Percentiles rank a stretch among this genome's conserved stretches.
Evolutionary conservation across 2,113 vertebrate genomes (phyloP).

Genomic region (Xyrauchen texanus): DNA sequence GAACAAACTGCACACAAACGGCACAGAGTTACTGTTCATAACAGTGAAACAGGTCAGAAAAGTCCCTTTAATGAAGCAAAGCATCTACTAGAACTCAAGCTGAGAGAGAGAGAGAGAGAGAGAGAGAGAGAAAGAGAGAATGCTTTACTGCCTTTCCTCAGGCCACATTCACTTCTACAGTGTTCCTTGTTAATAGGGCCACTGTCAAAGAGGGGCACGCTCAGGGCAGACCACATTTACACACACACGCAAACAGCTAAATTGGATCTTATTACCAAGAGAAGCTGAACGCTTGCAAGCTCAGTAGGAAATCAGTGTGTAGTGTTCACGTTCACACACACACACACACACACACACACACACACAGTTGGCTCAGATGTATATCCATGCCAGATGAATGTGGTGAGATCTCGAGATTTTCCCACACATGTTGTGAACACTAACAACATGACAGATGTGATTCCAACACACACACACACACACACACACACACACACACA

Average conservation of each 20-base stretch:
- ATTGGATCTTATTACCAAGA: slow-evolving; percentile 41
- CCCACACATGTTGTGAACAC: slow-evolving; percentile 27
- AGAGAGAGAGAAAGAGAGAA: not conserved
- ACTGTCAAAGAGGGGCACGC: slow-evolving; percentile 20
- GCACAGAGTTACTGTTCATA: too few species aligned
- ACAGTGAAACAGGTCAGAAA: too few species aligned
- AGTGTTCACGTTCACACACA: slow-evolving; percentile 3
- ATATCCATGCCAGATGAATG: not conserved
- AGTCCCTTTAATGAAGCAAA: too few species aligned
- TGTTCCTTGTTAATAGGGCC: slow-evolving; percentile 33
- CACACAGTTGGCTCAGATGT: not conserved
- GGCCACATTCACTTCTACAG: slow-evolving; percentile 28
- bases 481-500: too few species aligned
- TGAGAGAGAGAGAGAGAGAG: too few species aligned
- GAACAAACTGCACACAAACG: too few species aligned
- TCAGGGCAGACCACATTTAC: slow-evolving; percentile 1
- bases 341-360: slow-evolving; percentile 23
- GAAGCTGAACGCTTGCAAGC: slow-evolving; percentile 40
- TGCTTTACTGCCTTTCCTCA: slow-evolving; percentile 1
- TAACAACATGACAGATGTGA: slow-evolving; percentile 26
- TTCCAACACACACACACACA: not conserved
- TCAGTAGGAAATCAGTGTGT: slow-evolving; percentile 30
- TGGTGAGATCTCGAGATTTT: slow-evolving; percentile 28
- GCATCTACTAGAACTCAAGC: too few species aligned
- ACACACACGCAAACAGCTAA: slow-evolving; percentile 19